Evolutionary conservation across 1,140 invertebrate genomes (phyloP).

Genomic region (Neelides sp.): DNA sequence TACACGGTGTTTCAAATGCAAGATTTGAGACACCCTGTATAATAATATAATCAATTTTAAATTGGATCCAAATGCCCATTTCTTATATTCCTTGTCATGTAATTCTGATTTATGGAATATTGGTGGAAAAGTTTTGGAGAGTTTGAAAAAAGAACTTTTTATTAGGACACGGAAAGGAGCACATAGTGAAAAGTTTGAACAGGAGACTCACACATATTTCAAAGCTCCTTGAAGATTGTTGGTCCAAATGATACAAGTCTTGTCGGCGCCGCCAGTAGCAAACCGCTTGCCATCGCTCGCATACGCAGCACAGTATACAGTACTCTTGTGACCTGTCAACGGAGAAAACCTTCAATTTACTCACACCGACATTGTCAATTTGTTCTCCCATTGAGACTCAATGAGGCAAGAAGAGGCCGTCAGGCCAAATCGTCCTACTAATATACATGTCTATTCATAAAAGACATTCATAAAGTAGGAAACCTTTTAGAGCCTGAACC

Average conservation of each 20-base stretch:
- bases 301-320: conserved; percentile 84
- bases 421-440: too few relatives aligned
- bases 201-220: conserved; percentile 89
- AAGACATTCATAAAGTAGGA: conserved; percentile 16
- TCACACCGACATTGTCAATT: too few relatives aligned
- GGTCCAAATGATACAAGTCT: conserved; percentile 97
- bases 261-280: conserved; percentile 92
- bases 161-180: too few relatives aligned
- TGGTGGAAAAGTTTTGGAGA: too few relatives aligned
- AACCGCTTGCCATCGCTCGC: conserved; percentile 90
- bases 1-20: not conserved
- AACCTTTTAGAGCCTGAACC: conserved; percentile 78
- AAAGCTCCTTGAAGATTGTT: conserved; percentile 89
- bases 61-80: not conserved
- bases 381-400: too few relatives aligned
- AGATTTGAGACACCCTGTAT: not conserved
- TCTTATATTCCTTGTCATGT: too few relatives aligned
- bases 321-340: conserved; percentile 83
- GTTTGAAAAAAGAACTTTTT: too few relatives aligned
- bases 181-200: too few relatives aligned
- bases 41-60: not conserved
- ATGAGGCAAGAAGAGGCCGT: too few relatives aligned
- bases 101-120: too few relatives aligned
- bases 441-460: too few relatives aligned
- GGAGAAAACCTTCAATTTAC: too few relatives aligned